These are phyloP conservation scores for Anas platyrhynchos DNA, from an alignment of 2,113 vertebrate species.

Conservation along the genomic window DNA sequence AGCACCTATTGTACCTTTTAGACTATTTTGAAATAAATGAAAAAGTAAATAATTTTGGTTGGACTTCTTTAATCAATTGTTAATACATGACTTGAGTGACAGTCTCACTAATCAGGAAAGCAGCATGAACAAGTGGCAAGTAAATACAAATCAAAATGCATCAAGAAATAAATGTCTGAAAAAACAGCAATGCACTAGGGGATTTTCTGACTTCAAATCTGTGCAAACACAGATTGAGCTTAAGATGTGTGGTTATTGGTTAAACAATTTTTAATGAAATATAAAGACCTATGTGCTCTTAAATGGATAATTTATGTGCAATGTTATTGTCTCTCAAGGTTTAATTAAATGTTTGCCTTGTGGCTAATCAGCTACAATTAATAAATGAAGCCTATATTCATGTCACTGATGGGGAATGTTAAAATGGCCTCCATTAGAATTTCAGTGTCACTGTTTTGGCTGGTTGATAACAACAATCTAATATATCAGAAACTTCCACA, in stretches of 20 bases:
- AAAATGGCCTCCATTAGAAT: constrained; percentile 44
- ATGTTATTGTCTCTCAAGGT: constrained; percentile 79
- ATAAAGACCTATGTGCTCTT: constrained; percentile 76
- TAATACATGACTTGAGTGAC: constrained; percentile 44
- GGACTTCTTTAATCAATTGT: constrained; percentile 12
- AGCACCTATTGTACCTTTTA: not conserved
- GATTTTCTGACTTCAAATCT: constrained; percentile 52
- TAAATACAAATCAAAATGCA: constrained; percentile 72
- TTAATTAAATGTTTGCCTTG: constrained; percentile 86
- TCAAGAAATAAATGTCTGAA: constrained; percentile 46
- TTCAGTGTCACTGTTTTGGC: constrained; percentile 4
- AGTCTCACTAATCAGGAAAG: constrained; percentile 52
- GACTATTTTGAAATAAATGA: not conserved
- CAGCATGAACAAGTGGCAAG: constrained; percentile 35
- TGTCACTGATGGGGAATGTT: constrained; percentile 53
- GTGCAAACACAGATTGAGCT: constrained; percentile 61
- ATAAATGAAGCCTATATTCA: constrained; percentile 73
- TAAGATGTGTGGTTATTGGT: constrained; percentile 68
- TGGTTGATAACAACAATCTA: not conserved
- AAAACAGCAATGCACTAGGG: constrained; percentile 36
- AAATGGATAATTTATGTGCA: constrained; percentile 82
- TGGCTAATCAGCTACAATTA: constrained; percentile 82
- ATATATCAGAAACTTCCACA: not conserved
- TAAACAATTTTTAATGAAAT: constrained; percentile 80
- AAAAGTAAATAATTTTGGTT: not conserved